Evolutionary conservation across 1,140 invertebrate genomes (phyloP), one percentile per base, ranked within the genome.

Genomic region (Drosophila ohnishii): DNA sequence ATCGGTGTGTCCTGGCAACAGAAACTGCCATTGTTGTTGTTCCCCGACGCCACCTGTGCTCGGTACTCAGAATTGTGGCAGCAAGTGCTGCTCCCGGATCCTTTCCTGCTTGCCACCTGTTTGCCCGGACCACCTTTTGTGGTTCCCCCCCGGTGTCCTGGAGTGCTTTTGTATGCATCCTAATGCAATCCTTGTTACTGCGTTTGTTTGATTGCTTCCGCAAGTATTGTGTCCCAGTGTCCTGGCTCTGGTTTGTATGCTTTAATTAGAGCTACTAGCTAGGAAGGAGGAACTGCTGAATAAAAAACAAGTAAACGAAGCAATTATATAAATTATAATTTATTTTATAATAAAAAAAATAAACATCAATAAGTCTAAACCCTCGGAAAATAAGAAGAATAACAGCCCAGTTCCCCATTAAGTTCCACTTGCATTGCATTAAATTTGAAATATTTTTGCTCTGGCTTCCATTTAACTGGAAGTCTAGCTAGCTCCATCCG

Each of bases 151-250:
- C 32, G 35, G 39, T 50, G 44, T 71, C 66, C 69, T 71, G 69
- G 66, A 71, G 69, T 71, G 66, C 66, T 50, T 72, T 71, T 71
- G 69, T 72, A 72, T 72, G 69, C 69, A 72, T 72, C 65, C 69
- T 72, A 72, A 72, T 72, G 69, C 66, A 71, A 71, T 71, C 44
- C 69, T 71, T 59, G 65, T 72, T 71, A 72, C 69, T 71, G 66
- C 66, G 53, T 72, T 72, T 72, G 69, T 72, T 72, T 72, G 69
- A 72, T 72, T 72, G 69, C 69, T 72, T 72, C 69, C 69, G 66
- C 66, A 19, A 16, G 40, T 40, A 71, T 35, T 37, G 35, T 48
- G 65, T 8, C 30, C 47, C 64, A 69, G 64, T 71, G 64, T 57
- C 6, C 51, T 45, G 19, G n/a, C 34, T 71, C 22, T 25, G 69